Conservation (phyloP, 2,113 vertebrate genomes). For the Pteronura brasiliensis region DNA sequence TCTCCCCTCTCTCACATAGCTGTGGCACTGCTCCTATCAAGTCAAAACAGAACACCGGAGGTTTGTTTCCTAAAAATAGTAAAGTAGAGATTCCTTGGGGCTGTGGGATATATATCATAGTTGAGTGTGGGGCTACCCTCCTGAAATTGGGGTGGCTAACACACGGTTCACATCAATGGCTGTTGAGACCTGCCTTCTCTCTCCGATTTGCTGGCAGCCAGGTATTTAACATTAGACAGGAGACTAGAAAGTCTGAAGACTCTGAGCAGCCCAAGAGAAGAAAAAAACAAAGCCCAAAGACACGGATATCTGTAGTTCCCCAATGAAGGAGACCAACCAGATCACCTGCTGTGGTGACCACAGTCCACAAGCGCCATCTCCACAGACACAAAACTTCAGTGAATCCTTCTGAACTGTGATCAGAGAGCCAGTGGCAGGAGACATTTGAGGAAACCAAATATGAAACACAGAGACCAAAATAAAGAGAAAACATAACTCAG, state of each 20-base stretch:
- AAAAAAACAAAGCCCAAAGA: neutral
- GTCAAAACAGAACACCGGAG: neutral
- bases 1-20: neutral
- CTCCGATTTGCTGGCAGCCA: neutral
- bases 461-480: neutral
- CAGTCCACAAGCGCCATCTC: neutral
- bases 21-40: neutral
- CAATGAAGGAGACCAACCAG: neutral
- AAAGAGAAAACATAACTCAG: neutral
- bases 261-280: neutral
- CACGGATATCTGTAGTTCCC: neutral
- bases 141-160: neutral
- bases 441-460: neutral
- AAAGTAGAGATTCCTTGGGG: neutral
- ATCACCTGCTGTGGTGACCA: neutral
- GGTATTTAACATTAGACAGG: neutral
- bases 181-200: neutral
- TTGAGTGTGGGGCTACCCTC: neutral
- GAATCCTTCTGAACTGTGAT: neutral
- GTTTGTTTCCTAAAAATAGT: neutral
- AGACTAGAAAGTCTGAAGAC: neutral
- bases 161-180: neutral
- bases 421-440: neutral
- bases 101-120: neutral
- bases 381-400: neutral